Conservation (phyloP, 2,113 vertebrate genomes). For the Lepisosteus osseus region DNA sequence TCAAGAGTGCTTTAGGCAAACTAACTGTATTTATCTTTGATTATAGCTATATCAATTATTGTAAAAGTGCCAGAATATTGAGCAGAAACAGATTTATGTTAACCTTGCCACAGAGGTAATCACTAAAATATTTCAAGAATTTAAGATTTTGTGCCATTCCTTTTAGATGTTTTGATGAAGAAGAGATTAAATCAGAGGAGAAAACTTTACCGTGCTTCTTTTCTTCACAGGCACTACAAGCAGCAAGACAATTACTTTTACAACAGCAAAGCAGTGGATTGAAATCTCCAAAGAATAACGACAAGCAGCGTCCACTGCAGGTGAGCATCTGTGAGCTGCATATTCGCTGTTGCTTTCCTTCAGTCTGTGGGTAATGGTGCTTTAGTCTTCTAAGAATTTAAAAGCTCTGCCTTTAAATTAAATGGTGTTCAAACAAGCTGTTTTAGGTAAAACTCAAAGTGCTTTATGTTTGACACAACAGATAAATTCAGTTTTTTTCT, state of each 20-base stretch:
- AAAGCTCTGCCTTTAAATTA: constrained; percentile 45
- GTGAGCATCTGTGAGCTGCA: constrained; percentile 66
- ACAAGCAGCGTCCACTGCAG: constrained; percentile 98
- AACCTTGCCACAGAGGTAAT: constrained; percentile 23
- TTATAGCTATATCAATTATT: constrained; percentile 66
- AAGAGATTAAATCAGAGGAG: constrained; percentile 35
- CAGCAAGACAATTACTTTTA: constrained; percentile 96
- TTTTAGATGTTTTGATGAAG: constrained; percentile 28
- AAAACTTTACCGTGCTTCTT: constrained; percentile 47
- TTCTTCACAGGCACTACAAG: constrained; percentile 87
- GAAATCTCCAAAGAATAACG: constrained; percentile 97
- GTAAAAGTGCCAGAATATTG: constrained; percentile 55
- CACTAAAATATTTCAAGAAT: constrained; percentile 31
- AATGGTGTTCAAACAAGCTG: constrained; percentile 56
- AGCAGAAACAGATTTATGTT: constrained; percentile 25
- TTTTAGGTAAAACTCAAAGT: constrained; percentile 35
- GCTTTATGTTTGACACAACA: no score
- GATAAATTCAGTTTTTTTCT: no score
- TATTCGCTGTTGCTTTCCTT: constrained; percentile 58
- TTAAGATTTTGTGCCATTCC: constrained; percentile 28
- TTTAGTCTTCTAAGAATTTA: no score
- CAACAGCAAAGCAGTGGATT: constrained; percentile 97
- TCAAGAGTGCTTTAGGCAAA: constrained; percentile 78
- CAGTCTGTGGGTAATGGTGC: neutral
- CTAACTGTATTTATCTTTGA: constrained; percentile 81